A percentile compares a stretch with the other conserved stretches of the same genome.
These are phyloP conservation scores for Ooceraea biroi DNA, from an alignment of 1,140 invertebrate genomes.

Conservation along the genomic window DNA sequence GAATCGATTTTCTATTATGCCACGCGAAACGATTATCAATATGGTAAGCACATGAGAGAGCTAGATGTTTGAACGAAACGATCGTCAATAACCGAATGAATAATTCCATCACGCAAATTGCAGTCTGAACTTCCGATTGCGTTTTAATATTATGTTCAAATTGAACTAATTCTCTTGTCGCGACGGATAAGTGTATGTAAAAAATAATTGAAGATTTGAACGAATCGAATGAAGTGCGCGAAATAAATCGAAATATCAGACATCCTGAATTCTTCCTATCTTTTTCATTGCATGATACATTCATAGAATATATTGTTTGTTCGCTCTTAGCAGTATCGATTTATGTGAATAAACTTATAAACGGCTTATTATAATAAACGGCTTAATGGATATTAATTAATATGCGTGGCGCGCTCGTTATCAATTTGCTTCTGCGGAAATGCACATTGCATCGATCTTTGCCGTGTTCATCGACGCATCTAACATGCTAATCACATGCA, in stretches of 20 bases:
- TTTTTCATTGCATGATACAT: not conserved
- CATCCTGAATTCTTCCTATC: no score
- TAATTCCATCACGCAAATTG: not conserved
- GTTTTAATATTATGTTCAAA: not conserved
- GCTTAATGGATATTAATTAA: constrained; percentile 35
- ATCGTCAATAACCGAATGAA: not conserved
- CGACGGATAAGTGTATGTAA: not conserved
- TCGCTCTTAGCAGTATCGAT: not conserved
- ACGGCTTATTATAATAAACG: not conserved
- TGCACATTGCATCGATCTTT: not conserved
- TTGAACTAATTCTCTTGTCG: not conserved
- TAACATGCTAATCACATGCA: constrained; percentile 37
- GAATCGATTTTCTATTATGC: not conserved
- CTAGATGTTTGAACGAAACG: not conserved
- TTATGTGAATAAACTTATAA: no score
- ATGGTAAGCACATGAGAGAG: not conserved
- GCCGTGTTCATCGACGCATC: not conserved
- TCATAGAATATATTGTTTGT: not conserved
- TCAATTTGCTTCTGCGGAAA: constrained; percentile 13
- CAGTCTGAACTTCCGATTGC: not conserved
- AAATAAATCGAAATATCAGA: not conserved
- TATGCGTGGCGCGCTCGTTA: not conserved
- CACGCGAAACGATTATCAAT: not conserved
- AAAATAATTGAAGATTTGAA: not conserved
- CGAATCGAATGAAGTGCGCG: not conserved